Base-by-base conservation (phyloP, 2,888 invertebrate species). In the Sminthurinus aureus region DNA sequence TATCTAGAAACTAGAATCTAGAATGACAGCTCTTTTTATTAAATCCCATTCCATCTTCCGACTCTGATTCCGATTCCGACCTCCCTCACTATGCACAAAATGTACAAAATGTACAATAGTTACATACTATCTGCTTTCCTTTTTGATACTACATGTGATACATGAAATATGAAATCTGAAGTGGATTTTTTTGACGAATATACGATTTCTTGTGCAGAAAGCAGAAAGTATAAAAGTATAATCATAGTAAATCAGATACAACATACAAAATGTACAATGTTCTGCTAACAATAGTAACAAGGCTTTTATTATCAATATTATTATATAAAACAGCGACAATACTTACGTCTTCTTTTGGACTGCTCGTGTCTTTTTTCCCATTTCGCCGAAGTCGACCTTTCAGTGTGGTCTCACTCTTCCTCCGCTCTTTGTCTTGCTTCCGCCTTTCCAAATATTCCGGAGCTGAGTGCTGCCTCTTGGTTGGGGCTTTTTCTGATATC, bases 371-470 rank as follows among this genome's bases (percentile, higher is more conserved):
- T 81, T 86, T 87, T 84, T 89, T 89, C 64, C 89, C 86, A 11
- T 88, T 86, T 69, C 88, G 79, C 87, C 88, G 92, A 12, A 93
- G 90, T 87, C 93, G 91, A 15, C 88, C 85, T 88, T 93, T 90
- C 73, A 92, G 90, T 75, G 93, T 93, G 79, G 92, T 93, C 89
- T 94, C 94, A 0, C 93, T 93, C 89, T 93, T 93, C 87, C 93
- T 90, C 89, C 94, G 92, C 79, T 94, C 94, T 78, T 94, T 91
- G 88, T 94, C 94, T 81, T 94, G 92, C 90, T 96, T 95, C 51
- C 97, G 92, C 87, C 95, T 94, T 90, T 98, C 97, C 84, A 97
- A 91, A 90, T 98, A 98, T 88, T 97, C 96, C 0, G 97, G 97
- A 0, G 96, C 96, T 50, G 95, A 95, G 81, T 94, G 92, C 89